Evolutionary conservation across 2,113 vertebrate species (phyloP), one percentile per base, ranked within the genome.

Genomic region (Cettia cetti): DNA sequence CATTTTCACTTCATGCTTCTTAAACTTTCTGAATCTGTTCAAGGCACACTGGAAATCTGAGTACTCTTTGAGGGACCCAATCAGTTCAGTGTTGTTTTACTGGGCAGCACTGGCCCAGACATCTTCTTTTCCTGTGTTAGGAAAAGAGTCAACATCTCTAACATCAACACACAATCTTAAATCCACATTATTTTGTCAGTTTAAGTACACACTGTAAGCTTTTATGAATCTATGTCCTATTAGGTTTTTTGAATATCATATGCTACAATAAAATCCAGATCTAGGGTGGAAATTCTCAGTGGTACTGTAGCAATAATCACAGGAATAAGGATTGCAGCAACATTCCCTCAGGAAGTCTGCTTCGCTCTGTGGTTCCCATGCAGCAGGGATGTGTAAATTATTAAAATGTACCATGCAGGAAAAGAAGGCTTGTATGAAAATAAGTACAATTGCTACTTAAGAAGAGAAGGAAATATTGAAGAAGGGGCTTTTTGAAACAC

Each of bases 341-440:
- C 56, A 86, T 94, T 96, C 88, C 85, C 95, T 93, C 80, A 95
- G 94, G 95, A 95, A 96, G 88, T 81, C 80, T 94, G 92, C 56
- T 83, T 82, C 77, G 40, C 79, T 96, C 49, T 86, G 88, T 83
- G 69, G 92, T 92, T 95, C 90, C 82, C 94, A 96, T 81, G 56
- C 47, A 96, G 64, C 31, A 86, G 85, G 72, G 65, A 86, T 86
- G 76, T 92, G 76, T 92, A 93, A 97, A 94, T 95, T 95, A 95
- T 96, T 93, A 72, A 97, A 91, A 78, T 64, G 35, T 27, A 78
- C 44, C 1, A 0, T 14, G 24, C 90, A 95, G 86, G 89, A 94
- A 97, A 95, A 93, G 94, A 92, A 76, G 35, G 52, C n/a, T 83
- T 60, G 37, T 65, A 91, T 90, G 94, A 90, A 96, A 96, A 86